A percentile compares a stretch with the other conserved stretches of the same genome.
These are phyloP conservation scores for Dolichopus griseipennis DNA, from an alignment of 2,888 invertebrate species.

Conservation along the genomic window DNA sequence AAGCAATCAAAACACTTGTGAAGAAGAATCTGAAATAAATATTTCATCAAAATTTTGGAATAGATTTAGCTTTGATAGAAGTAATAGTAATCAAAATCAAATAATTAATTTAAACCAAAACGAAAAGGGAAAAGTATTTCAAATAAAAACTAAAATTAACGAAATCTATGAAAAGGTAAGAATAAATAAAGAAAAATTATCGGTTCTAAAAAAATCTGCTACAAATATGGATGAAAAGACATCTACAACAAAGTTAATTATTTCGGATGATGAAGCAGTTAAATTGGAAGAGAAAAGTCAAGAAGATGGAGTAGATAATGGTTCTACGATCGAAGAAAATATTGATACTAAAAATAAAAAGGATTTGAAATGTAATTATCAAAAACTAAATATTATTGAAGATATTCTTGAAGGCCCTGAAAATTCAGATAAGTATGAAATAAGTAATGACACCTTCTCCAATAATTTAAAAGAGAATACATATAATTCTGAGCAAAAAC, in stretches of 20 bases:
- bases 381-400: neutral
- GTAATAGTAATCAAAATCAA: neutral
- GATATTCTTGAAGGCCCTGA: neutral
- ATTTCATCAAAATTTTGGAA: neutral
- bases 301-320: neutral
- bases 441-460: neutral
- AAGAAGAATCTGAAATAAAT: neutral
- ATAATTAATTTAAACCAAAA: neutral
- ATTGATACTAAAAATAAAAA: too few relatives aligned
- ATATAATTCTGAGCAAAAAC: neutral
- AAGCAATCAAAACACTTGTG: neutral
- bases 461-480: neutral
- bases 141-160: slow-evolving; percentile 5
- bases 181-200: neutral
- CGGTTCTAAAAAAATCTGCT: neutral
- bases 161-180: neutral
- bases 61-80: neutral
- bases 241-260: neutral
- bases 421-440: neutral
- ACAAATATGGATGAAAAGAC: neutral
- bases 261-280: neutral
- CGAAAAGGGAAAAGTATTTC: neutral
- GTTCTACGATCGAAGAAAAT: too few relatives aligned
- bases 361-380: too few relatives aligned
- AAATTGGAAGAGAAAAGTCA: neutral